Base-by-base conservation (phyloP, 1,140 invertebrate genomes). In the Hyles vespertilio region DNA sequence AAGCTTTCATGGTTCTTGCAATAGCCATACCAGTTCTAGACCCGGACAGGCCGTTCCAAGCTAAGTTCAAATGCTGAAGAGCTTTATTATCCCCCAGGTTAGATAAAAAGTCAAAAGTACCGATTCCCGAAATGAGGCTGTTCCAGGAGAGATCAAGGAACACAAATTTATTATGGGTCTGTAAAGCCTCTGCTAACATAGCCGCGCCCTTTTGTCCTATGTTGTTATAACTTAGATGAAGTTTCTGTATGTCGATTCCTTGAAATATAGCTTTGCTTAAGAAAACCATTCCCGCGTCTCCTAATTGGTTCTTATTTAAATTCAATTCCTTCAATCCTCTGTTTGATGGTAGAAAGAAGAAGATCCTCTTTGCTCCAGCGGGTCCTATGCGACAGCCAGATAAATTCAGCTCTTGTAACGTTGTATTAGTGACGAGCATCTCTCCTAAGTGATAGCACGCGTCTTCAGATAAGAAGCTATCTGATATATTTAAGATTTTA, bases 61-160 rank as follows among this genome's bases (percentile, higher is more conserved):
- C 67, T 55, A 87, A 71, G 60, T 84, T 65, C 36, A 87, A 56
- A 32, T 81, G 72, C 58, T 74, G 53, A 44, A 87, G 69, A 11
- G 52, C 11, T 58, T 61, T 58, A 55, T 67, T 84, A 55, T 84
- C 67, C 32, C 56, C 55, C 10, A 87, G 53, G 33, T 52, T 60
- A 34, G 4, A 50, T 7, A 80, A 48, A 5, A 87, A 58, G 59
- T 56, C 72, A 11, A 56, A 59, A 6, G 66, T 64, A 3, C 66
- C 72, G 40, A 45, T 56, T 32, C 72, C 74, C 40, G 74, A 67
- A 56, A 60, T 84, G 10, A 90, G 69, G 51, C 74, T 79, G 67
- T 90, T 91, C 88, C 89, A 90, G 1, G 89, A 89, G 34, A 91
- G 69, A 76, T 91, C 77, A 4, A 90, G 58, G 48, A 79, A 73